Evolutionary conservation across 2,888 invertebrate genomes (phyloP), one percentile per base, ranked within the genome.

Genomic region (Andrena dorsata): DNA sequence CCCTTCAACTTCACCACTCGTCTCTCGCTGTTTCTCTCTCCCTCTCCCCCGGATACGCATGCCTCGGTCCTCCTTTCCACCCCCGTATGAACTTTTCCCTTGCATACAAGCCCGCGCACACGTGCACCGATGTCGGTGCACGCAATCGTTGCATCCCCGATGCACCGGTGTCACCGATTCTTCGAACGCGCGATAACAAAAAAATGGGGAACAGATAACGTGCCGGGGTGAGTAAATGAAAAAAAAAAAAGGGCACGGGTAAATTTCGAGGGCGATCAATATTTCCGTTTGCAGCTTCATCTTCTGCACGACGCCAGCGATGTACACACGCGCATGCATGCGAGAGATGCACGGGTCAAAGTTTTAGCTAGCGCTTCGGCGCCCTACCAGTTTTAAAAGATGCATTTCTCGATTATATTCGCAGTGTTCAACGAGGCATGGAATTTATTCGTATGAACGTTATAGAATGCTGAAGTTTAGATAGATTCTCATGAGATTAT

Each of bases 81-180:
- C 26, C 8, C 78, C 20, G 23, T 56, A 20, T 20, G 35, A 53
- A 53, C 53, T 61, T n/a, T 28, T 35, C 35, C 23, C 47, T 69
- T 73, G 49, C 70, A 65, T 51, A 63, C 51, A 13, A 41, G 10
- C 66, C 28, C 35, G 16, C 41, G 61, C 23, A 68, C 60, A 56
- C 41, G 20, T 32, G 16, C 30, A n/a, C 35, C 26, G 26, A 1
- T 13, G 20, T 28, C 53, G 53, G 23, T 53, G 28, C 51, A 53
- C 51, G 49, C 10, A 32, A 28, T 51, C 30, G 23, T 79, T 64
- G 41, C 66, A 66, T 30, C 61, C 61, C 41, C 60, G n/a, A 70
- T 73, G 28, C 76, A 61, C 30, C 60, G 69, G 61, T 56, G 64
- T 77, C 65, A 63, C 72, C 69, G 77, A 86, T 85, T 49, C 72